Base-by-base conservation (phyloP, 2,113 vertebrate species). In the Phoxinus phoxinus region DNA sequence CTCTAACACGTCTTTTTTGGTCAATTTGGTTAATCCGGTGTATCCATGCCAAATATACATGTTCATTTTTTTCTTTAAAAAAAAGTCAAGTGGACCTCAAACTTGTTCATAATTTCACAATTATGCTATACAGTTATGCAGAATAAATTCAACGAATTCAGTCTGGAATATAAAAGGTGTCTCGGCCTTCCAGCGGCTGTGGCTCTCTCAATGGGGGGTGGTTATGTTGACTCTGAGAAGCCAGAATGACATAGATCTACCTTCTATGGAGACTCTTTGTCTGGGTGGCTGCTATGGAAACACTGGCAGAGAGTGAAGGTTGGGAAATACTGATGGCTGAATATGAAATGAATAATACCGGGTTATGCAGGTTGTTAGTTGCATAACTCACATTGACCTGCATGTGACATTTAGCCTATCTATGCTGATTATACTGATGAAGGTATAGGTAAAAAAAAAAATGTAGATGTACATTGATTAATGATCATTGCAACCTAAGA, bases 201-300 rank as follows among this genome's bases (percentile, higher is more conserved):
- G 10, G 96, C 96, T 15, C 94, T 94, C 84, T 97, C 96, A 13
- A 95, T 96, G 95, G 97, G 97, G 97, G 81, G 96, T 98, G 86
- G 94, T 98, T 0, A 96, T 96, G 95, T 97, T 0, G 97, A 98
- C 0, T 96, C 97, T 87, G 13, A 97, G 96, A 80, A 98, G 96
- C 93, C 91, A 88, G 1, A 96, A 98, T 1, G 96, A 97, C 91
- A 97, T 94, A 0, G 93, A 96, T 92, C 96, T 51, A 97, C 97
- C 91, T 97, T 98, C 93, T 98, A 97, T 0, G 96, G 97, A 0
- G 97, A 98, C 65, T 91, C 93, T 0, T 92, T 99, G 81, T 97
- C 96, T 0, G 96, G 97, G 48, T 98, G 96, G 97, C 91, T 98
- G 89, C 94, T 98, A 72, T 98, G 97, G 97, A 98, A 98, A 87